Percentiles rank a stretch among this genome's conserved stretches.
These are phyloP conservation scores for Falco columbarius DNA, from an alignment of 2,797 vertebrate species.

Conservation along the genomic window DNA sequence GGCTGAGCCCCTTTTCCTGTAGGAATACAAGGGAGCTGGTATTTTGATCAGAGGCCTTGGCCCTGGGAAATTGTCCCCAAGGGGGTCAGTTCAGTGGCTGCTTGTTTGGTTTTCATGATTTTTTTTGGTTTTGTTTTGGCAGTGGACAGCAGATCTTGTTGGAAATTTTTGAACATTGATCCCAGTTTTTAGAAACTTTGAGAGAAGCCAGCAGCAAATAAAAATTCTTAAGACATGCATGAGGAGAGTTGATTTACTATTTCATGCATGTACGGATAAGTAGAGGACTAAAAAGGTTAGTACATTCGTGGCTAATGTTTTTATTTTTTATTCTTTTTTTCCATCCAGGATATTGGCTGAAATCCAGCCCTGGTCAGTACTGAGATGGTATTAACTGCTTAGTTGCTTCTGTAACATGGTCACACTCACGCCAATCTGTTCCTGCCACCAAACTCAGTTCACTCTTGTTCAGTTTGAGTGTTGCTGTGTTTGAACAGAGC, in stretches of 20 bases:
- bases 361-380: not conserved
- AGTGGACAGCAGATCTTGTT: not conserved
- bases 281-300: not conserved
- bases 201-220: not conserved
- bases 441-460: not conserved
- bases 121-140: not conserved
- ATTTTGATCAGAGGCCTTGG: slow-evolving; percentile 16
- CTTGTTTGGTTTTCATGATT: not conserved
- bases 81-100: not conserved
- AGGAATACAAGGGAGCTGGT: not conserved
- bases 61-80: slow-evolving; percentile 11
- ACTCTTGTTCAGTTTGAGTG: not conserved
- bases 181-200: not conserved
- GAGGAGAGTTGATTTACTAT: not conserved
- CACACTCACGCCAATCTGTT: not conserved
- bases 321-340: not conserved
- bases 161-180: not conserved
- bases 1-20: slow-evolving; percentile 58
- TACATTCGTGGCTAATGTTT: not conserved
- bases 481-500: not conserved
- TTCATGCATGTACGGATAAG: fast-evolving
- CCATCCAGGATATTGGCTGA: not conserved
- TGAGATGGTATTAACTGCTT: not conserved
- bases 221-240: not conserved
- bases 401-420: not conserved